Conservation (phyloP, 1,140 invertebrate species). For the Drosophila lacertosa region DNA sequence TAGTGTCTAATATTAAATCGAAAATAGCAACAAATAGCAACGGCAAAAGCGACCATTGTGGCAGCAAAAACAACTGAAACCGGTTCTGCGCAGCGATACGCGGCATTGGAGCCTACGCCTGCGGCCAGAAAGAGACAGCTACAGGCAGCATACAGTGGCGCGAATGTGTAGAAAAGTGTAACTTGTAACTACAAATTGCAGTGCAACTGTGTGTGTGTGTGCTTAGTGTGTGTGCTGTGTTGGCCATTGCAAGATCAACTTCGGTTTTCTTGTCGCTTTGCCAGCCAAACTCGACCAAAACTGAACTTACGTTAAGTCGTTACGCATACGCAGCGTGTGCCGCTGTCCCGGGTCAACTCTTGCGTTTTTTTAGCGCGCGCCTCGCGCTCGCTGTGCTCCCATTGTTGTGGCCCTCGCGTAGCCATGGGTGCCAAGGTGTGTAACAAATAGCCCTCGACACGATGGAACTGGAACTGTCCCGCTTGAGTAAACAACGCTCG, state of each 20-base stretch:
- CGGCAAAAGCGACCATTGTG: conserved; percentile 41
- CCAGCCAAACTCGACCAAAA: conserved; percentile 40
- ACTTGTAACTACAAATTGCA: conserved; percentile 65
- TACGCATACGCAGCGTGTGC: conserved; percentile 74
- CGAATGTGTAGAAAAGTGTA: conserved; percentile 61
- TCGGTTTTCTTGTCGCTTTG: conserved; percentile 40
- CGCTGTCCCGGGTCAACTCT: conserved; percentile 42
- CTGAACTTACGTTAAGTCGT: conserved; percentile 52
- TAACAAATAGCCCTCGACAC: conserved; percentile 39
- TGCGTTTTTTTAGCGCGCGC: conserved; percentile 40
- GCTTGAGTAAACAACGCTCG: conserved; percentile 70
- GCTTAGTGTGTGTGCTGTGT: conserved; percentile 5
- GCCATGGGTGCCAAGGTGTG: conserved; percentile 75
- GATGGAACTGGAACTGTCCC: conserved; percentile 56
- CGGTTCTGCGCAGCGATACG: conserved; percentile 70
- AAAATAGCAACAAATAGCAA: conserved; percentile 29
- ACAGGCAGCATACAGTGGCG: conserved; percentile 43
- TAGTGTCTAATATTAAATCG: conserved; percentile 22
- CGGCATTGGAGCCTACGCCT: conserved; percentile 33
- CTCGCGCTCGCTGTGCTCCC: not conserved
- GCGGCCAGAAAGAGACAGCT: conserved; percentile 63
- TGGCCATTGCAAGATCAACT: conserved; percentile 60
- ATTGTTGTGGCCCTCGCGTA: conserved; percentile 72
- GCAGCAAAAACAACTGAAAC: conserved; percentile 42
- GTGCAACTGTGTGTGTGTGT: conserved; percentile 31